Conservation (phyloP, 1,140 invertebrate genomes). For the Chironomus striatipennis region DNA sequence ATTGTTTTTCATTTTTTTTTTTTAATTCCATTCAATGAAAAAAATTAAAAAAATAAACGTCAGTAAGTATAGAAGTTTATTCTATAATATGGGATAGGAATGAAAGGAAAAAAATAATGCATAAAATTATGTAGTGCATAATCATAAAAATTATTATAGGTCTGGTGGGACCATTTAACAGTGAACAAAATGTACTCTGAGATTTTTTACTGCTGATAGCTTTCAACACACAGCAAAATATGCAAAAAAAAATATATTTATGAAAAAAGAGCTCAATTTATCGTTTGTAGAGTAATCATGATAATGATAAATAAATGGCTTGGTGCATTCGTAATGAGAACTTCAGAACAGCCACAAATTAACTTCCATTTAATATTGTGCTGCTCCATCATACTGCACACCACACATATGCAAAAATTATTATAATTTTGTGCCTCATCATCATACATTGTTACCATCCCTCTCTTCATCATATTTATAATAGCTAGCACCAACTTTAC, state of each 20-base stretch:
- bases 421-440: conserved; percentile 23
- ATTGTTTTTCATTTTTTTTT: no score
- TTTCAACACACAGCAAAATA: not conserved
- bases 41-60: no score
- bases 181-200: conserved; percentile 6
- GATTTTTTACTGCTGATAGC: not conserved
- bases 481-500: not conserved
- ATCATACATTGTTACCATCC: conserved; percentile 16
- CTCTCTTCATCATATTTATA: conserved; percentile 2
- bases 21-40: not conserved
- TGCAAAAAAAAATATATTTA: not conserved
- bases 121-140: conserved; percentile 9
- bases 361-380: conserved; percentile 22
- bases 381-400: conserved; percentile 16
- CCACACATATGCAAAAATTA: conserved; percentile 20
- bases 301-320: conserved; percentile 3
- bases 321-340: not conserved
- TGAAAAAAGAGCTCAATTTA: conserved; percentile 14
- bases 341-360: conserved; percentile 16
- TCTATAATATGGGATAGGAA: not conserved
- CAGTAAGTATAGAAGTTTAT: no score
- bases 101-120: not conserved
- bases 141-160: not conserved
- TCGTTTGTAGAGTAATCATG: conserved; percentile 7
- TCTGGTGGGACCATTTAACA: conserved; percentile 11